These are phyloP conservation scores for Notamacropus eugenii DNA, from an alignment of 2,797 vertebrate species.

Conservation along the genomic window DNA sequence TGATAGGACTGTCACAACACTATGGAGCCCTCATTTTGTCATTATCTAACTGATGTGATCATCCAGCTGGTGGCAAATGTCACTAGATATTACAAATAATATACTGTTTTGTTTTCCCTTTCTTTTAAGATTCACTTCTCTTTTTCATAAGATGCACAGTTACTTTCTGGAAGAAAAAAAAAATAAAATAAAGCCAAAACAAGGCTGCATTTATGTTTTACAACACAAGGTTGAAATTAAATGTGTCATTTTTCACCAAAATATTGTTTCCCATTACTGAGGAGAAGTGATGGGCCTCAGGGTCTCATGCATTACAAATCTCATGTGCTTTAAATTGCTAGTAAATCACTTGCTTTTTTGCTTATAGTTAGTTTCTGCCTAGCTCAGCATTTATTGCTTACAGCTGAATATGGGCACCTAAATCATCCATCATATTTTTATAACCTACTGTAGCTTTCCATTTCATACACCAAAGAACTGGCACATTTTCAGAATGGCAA, in stretches of 20 bases:
- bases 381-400: constrained; percentile 91
- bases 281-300: constrained; percentile 84
- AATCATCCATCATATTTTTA: constrained; percentile 92
- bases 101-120: constrained; percentile 4
- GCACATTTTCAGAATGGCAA: constrained; percentile 80
- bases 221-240: constrained; percentile 85
- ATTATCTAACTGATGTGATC: constrained; percentile 26
- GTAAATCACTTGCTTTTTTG: constrained; percentile 88
- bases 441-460: constrained; percentile 84
- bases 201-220: constrained; percentile 78
- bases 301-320: constrained; percentile 88
- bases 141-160: constrained; percentile 72
- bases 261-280: constrained; percentile 87
- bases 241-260: constrained; percentile 85
- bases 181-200: constrained; percentile 72
- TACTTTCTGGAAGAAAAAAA: constrained; percentile 61
- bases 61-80: constrained; percentile 63
- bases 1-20: constrained; percentile 41
- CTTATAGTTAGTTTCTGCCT: constrained; percentile 88
- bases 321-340: constrained; percentile 87
- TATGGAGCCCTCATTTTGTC: constrained; percentile 57
- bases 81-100: constrained; percentile 58
- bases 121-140: constrained; percentile 56
- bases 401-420: constrained; percentile 86
- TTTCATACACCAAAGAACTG: constrained; percentile 82